Base-by-base conservation (phyloP, 2,888 invertebrate genomes). In the Diarsia brunnea region DNA sequence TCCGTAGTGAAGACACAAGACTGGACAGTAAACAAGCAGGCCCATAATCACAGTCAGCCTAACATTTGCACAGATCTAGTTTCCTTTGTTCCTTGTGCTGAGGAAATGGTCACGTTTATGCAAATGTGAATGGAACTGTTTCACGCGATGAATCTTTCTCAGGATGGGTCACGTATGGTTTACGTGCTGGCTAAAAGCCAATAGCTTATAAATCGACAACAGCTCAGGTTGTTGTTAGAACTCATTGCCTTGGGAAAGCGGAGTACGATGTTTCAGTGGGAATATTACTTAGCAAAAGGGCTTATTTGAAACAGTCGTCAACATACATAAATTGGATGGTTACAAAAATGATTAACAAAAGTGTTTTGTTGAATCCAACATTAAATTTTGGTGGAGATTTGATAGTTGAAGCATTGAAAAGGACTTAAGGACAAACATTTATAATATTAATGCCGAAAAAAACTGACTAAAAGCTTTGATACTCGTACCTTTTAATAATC, bases 61-160 rank as follows among this genome's bases (percentile, higher is more conserved):
- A 16, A 67, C 63, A 76, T 71, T 71, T 24, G 31, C 24, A 65
- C 60, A 45, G 73, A 47, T 64, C 70, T 51, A 70, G 63, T 83
- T 79, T 72, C 71, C 84, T 72, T 83, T 82, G 74, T 84, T 76
- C 67, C 49, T 53, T 47, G 53, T 21, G 31, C 49, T 60, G 51
- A 79, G 79, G 83, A 81, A 81, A 83, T 61, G 53, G 69, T 79
- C 79, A 84, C 81, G 81, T 77, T 77, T 77, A 83, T 83, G 73
- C 24, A 38, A 82, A 84, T 84, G 19, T 61, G 69, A 73, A 61
- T 82, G 73, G 77, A 80, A 77, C 84, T 66, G 75, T 83, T 85
- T 84, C 81, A 80, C 85, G 84, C 85, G 73, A 80, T 83, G 83
- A 24, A 82, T 83, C 83, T 83, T 84, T 82, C 80, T 70, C 73